Conservation (phyloP, 2,888 invertebrate species). For the Perizoma flavofasciatum region DNA sequence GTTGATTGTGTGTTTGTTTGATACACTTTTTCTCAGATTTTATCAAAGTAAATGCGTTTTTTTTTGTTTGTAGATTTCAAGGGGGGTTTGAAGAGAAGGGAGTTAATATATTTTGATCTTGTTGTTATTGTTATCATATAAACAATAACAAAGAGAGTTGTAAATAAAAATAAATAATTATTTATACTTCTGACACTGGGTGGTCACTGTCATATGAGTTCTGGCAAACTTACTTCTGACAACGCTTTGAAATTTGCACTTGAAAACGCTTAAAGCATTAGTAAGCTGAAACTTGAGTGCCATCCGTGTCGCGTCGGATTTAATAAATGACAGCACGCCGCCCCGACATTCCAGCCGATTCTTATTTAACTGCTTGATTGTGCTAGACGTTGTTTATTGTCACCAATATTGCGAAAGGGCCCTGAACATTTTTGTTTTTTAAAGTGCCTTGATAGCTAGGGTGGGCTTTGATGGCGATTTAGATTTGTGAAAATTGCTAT, state of each 20-base stretch:
- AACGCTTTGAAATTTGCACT: constrained; percentile 1
- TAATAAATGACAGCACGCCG: constrained; percentile 70
- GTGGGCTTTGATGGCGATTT: constrained; percentile 25
- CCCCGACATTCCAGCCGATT: constrained; percentile 65
- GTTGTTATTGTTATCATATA: no score
- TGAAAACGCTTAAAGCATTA: constrained; percentile 20
- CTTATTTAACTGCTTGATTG: constrained; percentile 79
- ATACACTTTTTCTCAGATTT: no score
- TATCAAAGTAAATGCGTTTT: no score
- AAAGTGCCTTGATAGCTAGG: constrained; percentile 28
- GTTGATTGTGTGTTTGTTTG: no score
- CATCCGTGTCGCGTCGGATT: constrained; percentile 44
- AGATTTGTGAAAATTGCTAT: constrained; percentile 16
- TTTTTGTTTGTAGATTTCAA: no score
- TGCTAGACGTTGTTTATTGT: constrained; percentile 74
- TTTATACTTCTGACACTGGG: no score
- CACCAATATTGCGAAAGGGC: constrained; percentile 65
- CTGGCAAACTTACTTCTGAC: no score
- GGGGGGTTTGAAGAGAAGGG: no score
- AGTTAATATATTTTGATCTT: no score
- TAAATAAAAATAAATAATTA: no score
- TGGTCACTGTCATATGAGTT: no score
- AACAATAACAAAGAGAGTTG: no score
- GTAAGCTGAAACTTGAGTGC: constrained; percentile 21
- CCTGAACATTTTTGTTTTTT: constrained; percentile 37